Evolutionary conservation across 1,140 invertebrate genomes (phyloP).

Genomic region (Tetraneura akinire): DNA sequence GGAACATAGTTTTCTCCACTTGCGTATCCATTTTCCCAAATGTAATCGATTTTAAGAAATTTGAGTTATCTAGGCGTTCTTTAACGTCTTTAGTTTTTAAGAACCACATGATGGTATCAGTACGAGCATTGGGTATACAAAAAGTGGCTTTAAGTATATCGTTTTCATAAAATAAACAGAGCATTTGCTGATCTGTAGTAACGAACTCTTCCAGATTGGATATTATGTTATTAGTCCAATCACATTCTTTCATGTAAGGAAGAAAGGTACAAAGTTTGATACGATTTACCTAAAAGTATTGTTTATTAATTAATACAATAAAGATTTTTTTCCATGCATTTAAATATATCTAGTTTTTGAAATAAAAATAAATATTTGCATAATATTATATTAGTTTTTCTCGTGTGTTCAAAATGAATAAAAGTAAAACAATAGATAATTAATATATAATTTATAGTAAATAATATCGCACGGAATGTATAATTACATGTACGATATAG

Average conservation of each 20-base stretch:
- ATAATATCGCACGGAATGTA: no score
- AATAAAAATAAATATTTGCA: no score
- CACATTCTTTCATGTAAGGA: not conserved
- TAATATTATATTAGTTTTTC: no score
- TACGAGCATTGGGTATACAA: not conserved
- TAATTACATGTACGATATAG: no score
- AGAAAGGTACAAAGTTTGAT: constrained; percentile 26
- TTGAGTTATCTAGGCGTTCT: not conserved
- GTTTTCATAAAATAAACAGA: constrained; percentile 27
- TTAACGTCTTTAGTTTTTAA: not conserved
- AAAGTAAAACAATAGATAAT: no score
- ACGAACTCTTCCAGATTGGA: not conserved
- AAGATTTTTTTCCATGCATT: no score
- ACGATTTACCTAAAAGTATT: not conserved
- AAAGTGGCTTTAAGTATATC: constrained; percentile 18
- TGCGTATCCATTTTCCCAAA: constrained; percentile 20
- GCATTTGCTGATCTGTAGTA: not conserved
- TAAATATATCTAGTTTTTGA: no score
- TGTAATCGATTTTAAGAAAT: constrained; percentile 1
- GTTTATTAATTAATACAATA: not conserved
- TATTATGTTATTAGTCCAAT: not conserved
- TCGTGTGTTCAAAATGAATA: no score
- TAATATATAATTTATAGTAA: no score
- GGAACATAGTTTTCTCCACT: constrained; percentile 39
- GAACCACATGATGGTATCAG: constrained; percentile 20